A percentile compares a stretch with the other conserved stretches of the same genome.
Evolutionary conservation across 2,888 invertebrate species (phyloP).

Genomic region (Stenodera caucasica): DNA sequence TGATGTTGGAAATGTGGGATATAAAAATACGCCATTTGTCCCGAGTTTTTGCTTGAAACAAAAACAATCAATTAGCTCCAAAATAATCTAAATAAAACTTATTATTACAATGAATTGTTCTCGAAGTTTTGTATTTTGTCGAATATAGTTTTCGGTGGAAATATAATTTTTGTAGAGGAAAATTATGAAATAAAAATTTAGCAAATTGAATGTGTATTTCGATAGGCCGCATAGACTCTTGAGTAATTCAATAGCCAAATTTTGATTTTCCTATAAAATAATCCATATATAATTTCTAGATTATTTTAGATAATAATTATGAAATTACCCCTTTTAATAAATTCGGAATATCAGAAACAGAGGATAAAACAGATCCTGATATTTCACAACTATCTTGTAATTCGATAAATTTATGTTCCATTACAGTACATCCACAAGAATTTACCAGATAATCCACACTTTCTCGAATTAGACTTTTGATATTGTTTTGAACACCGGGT

Average conservation of each 20-base stretch:
- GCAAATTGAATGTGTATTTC: constrained; percentile 50
- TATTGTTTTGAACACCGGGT: constrained; percentile 58
- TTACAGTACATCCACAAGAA: constrained; percentile 54
- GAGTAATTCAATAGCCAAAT: constrained; percentile 42
- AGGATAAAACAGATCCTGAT: constrained; percentile 50
- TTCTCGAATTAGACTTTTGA: constrained; percentile 57
- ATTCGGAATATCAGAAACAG: constrained; percentile 61
- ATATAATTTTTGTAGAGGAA: constrained; percentile 22
- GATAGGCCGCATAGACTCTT: constrained; percentile 51
- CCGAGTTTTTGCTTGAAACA: constrained; percentile 63
- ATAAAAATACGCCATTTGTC: constrained; percentile 70
- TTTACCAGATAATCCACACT: constrained; percentile 59
- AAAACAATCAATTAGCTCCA: background rate
- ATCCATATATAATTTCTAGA: constrained; percentile 9
- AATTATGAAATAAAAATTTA: constrained; percentile 27
- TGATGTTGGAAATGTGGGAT: constrained; percentile 67
- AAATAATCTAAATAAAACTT: constrained; percentile 20
- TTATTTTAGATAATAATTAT: constrained; percentile 1
- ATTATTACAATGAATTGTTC: constrained; percentile 54
- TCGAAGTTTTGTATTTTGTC: constrained; percentile 20
- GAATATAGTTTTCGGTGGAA: constrained; percentile 30
- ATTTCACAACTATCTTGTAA: constrained; percentile 53
- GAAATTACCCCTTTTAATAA: constrained; percentile 48
- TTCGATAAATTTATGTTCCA: constrained; percentile 56
- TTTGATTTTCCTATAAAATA: constrained; percentile 44